Evolutionary conservation across 2,888 invertebrate genomes (phyloP).

Genomic region (Leptogaster cylindrica): DNA sequence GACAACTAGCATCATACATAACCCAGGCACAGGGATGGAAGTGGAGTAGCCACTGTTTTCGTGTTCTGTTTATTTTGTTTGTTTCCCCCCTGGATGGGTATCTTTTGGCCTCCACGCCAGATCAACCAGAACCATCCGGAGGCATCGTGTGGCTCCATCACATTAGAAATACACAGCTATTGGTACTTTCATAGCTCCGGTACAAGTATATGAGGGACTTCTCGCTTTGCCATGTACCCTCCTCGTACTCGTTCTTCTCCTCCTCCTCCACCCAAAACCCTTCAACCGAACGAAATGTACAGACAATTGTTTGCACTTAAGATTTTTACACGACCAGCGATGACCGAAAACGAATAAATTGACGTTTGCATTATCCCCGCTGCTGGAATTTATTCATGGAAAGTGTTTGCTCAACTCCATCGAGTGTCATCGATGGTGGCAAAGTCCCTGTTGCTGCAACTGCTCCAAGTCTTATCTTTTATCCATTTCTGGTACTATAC

Average conservation of each 20-base stretch:
- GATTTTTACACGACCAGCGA: slow-evolving; percentile 62
- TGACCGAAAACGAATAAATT: slow-evolving; percentile 49
- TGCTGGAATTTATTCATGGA: slow-evolving; percentile 46
- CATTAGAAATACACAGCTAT: slow-evolving; percentile 26
- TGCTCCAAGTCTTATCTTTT: slow-evolving; percentile 44
- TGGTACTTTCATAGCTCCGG: slow-evolving; percentile 17
- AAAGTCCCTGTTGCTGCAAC: slow-evolving; percentile 40
- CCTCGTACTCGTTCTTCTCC: too few species aligned
- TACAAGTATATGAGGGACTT: slow-evolving; percentile 27
- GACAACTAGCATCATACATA: slow-evolving; percentile 39
- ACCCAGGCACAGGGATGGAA: slow-evolving; percentile 34
- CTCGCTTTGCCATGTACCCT: too few species aligned
- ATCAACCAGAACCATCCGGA: slow-evolving; percentile 23
- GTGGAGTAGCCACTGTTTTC: slow-evolving; percentile 42
- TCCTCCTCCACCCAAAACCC: slow-evolving; percentile 47
- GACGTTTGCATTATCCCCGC: slow-evolving; percentile 46
- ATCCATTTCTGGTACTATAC: slow-evolving; percentile 43
- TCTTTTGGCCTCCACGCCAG: slow-evolving; percentile 18
- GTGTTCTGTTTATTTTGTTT: slow-evolving; percentile 38
- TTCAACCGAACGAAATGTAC: slow-evolving; percentile 58
- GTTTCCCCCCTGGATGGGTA: slow-evolving; percentile 16
- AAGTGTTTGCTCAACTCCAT: slow-evolving; percentile 44
- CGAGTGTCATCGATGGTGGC: slow-evolving; percentile 43
- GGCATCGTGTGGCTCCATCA: background rate
- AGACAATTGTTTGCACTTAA: slow-evolving; percentile 63